These are phyloP conservation scores for Solen grandis DNA, from an alignment of 1,140 invertebrate species.

Conservation along the genomic window DNA sequence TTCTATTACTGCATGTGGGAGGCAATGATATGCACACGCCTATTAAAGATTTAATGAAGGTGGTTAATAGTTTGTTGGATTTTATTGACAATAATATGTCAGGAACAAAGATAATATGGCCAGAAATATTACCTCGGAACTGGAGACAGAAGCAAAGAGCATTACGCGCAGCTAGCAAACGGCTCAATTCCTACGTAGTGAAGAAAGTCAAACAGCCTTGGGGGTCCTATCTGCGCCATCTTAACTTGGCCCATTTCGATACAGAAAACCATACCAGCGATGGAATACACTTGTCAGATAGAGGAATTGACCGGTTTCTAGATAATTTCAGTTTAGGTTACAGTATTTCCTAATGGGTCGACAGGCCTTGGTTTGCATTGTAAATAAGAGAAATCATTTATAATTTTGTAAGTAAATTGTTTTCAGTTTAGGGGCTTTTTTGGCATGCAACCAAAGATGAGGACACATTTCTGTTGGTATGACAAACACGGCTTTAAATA, in stretches of 20 bases:
- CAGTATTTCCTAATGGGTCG: neutral
- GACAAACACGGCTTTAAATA: neutral
- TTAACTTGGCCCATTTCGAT: too few species aligned
- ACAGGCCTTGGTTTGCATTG: constrained; percentile 5
- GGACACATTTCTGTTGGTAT: neutral
- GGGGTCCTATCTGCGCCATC: too few species aligned
- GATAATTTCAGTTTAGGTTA: constrained; percentile 5
- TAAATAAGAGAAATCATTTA: neutral
- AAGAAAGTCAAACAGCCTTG: neutral
- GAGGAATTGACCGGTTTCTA: too few species aligned
- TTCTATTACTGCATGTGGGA: neutral
- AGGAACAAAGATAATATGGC: constrained; percentile 15
- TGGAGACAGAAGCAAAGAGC: too few species aligned
- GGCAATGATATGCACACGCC: constrained; percentile 15
- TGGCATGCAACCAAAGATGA: constrained; percentile 8
- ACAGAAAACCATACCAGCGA: too few species aligned
- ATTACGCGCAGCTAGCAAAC: too few species aligned
- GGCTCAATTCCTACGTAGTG: too few species aligned
- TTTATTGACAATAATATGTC: constrained; percentile 17
- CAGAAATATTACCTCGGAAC: too few species aligned
- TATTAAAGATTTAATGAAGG: constrained; percentile 13
- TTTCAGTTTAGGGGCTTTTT: neutral
- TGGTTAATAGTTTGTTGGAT: constrained; percentile 3
- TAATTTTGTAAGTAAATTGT: neutral
- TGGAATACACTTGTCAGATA: too few species aligned